These are phyloP conservation scores for Lethenteron camtschaticum DNA, from an alignment of 2,113 vertebrate species.

Conservation along the genomic window DNA sequence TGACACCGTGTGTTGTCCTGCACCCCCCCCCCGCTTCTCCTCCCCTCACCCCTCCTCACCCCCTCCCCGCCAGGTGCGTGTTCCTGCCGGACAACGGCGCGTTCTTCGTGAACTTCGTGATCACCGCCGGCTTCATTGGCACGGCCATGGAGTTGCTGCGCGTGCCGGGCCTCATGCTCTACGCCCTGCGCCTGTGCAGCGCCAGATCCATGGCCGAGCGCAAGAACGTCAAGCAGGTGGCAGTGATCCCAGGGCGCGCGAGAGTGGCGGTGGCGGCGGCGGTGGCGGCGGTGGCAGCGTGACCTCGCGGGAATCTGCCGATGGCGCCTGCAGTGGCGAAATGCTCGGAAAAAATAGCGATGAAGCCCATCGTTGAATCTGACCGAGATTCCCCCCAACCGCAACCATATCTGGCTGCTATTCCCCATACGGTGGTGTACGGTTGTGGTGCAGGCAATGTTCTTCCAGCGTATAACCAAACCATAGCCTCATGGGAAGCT, in stretches of 20 bases:
- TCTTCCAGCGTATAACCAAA: too few relatives aligned
- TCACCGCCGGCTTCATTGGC: slow-evolving; percentile 88
- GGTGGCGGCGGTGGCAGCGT: background rate
- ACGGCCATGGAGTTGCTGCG: slow-evolving; percentile 92
- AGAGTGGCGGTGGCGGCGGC: background rate
- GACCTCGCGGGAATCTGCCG: slow-evolving; percentile 2
- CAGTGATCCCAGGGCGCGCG: background rate
- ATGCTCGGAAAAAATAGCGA: too few relatives aligned
- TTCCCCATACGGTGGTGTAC: too few relatives aligned
- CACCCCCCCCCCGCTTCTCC: background rate
- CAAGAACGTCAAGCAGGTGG: slow-evolving; percentile 75
- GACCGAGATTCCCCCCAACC: too few relatives aligned
- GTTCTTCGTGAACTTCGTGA: slow-evolving; percentile 97
- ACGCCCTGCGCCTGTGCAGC: slow-evolving; percentile 90
- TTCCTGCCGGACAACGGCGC: slow-evolving; percentile 93
- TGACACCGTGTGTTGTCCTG: background rate
- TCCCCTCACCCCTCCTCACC: background rate
- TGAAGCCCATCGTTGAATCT: too few relatives aligned
- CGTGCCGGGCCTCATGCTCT: slow-evolving; percentile 83
- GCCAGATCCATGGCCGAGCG: slow-evolving; percentile 71
- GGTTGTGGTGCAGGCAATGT: too few relatives aligned
- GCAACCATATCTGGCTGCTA: too few relatives aligned
- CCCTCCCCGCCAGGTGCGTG: slow-evolving; percentile 40
- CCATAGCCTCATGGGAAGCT: too few relatives aligned
- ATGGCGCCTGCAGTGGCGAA: too few relatives aligned